phyloP scores from a whole-genome alignment of 2,888 invertebrate species.

The Rhamnusium bicolor region DNA sequence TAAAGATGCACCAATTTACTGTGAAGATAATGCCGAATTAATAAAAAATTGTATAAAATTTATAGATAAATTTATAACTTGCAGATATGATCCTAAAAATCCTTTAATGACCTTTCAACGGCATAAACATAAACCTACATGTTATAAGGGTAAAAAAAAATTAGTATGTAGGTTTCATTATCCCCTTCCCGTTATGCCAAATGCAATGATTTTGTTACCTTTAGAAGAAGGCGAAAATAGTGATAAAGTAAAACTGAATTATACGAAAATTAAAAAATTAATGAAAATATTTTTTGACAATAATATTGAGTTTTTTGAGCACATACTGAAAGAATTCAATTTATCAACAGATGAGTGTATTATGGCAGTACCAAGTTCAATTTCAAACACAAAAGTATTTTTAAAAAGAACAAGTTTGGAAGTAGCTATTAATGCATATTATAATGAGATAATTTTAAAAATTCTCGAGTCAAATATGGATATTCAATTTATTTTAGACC shows the following conservation, averaged over 20 bases:
- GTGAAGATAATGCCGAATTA: no score
- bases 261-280: neutral
- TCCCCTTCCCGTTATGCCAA: neutral
- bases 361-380: no score
- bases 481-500: conserved; percentile 19
- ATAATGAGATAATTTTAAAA: conserved; percentile 32
- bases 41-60: no score
- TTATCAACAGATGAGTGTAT: no score
- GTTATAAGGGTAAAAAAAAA: conserved; percentile 5
- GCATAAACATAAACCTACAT: conserved; percentile 2
- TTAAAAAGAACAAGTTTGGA: conserved; percentile 24
- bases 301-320: neutral
- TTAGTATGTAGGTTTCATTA: neutral
- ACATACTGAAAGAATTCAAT: neutral
- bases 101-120: neutral
- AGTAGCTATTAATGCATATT: conserved; percentile 30
- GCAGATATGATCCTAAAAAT: neutral
- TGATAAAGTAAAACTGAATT: neutral
- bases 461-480: conserved; percentile 26
- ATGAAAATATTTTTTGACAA: neutral
- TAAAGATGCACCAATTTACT: no score
- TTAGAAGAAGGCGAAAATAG: neutral
- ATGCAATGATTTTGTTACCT: conserved; percentile 2
- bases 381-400: conserved; percentile 21
- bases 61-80: neutral